Base-by-base conservation (phyloP, 2,888 invertebrate species). In the Linnaemya vulpina region DNA sequence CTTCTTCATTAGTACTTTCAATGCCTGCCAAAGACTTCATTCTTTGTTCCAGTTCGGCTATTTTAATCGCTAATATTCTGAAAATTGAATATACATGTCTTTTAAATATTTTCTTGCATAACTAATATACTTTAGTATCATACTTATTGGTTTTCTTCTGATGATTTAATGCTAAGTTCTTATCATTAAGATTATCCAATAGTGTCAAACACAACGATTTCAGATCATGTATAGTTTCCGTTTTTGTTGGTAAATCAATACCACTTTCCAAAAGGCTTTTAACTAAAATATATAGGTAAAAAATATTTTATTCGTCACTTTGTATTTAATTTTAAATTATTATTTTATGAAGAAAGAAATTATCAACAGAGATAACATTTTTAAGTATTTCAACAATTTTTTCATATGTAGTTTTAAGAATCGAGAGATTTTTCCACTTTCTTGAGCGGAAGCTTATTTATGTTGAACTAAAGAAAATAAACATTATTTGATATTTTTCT, bases 101-200 rank as follows among this genome's bases (percentile, higher is more conserved):
- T 17, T 17, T 49, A 43, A 62, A 46, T 46, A 40, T 53, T 40
- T 51, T 9, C 13, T 15, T 25, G 20, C 20, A 17, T 20, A 30
- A 3, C 5, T 30, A 2, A 30, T 30, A 30, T 30, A 30, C 5
- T 30, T 17, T 49, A 5, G 17, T 43, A 58, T 22, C n/a, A 3
- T 74, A 96, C 96, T 95, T 96, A 92, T 97, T 98, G 7, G 97
- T 96, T 92, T 96, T 96, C 89, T 96, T 95, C 89, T 97, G 97
- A 93, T 97, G 97, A 86, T 95, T 95, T 38, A 97, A 92, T 1
- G 97, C 97, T 81, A 96, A 93, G 67, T 96, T 96, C 92, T 97
- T 97, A 90, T 98, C 97, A 92, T 96, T 96, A 49, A 97, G 93
- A 63, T 97, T 95, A 90, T 98, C 97, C 88, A 97, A 93, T 51